These are phyloP conservation scores for Parthenolecanium corni DNA, from an alignment of 2,888 invertebrate genomes.

Conservation along the genomic window DNA sequence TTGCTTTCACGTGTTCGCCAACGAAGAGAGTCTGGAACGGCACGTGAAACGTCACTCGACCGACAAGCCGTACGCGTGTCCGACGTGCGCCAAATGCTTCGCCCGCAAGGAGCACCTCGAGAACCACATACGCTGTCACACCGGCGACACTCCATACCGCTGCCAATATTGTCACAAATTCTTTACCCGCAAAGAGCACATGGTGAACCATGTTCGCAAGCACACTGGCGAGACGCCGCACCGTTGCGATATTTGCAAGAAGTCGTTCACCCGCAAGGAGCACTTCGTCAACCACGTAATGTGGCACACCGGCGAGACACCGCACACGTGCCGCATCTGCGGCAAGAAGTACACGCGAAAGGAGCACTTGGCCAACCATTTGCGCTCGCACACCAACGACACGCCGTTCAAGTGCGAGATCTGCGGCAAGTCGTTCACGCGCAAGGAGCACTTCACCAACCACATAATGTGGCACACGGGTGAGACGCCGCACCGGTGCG, in stretches of 20 bases:
- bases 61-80: conserved; percentile 74
- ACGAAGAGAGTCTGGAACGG: conserved; percentile 56
- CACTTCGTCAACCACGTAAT: conserved; percentile 70
- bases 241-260: conserved; percentile 64
- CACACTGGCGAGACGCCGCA: conserved; percentile 67
- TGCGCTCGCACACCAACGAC: conserved; percentile 37
- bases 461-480: conserved; percentile 48
- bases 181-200: conserved; percentile 64
- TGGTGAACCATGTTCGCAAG: conserved; percentile 65
- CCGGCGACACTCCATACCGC: conserved; percentile 38
- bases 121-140: conserved; percentile 69
- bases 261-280: conserved; percentile 64
- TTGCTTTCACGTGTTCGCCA: conserved; percentile 62
- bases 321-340: conserved; percentile 36
- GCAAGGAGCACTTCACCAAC: conserved; percentile 59
- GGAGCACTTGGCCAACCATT: conserved; percentile 37
- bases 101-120: conserved; percentile 76
- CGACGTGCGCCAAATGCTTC: conserved; percentile 73
- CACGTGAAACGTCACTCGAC: conserved; percentile 71
- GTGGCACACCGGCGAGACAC: conserved; percentile 52
- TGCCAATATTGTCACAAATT: conserved; percentile 65
- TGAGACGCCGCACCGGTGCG: conserved; percentile 65
- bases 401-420: conserved; percentile 37
- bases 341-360: conserved; percentile 38
- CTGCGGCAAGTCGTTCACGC: conserved; percentile 60